phyloP scores from a whole-genome alignment of 2,113 vertebrate genomes.

The Ursus arctos region DNA sequence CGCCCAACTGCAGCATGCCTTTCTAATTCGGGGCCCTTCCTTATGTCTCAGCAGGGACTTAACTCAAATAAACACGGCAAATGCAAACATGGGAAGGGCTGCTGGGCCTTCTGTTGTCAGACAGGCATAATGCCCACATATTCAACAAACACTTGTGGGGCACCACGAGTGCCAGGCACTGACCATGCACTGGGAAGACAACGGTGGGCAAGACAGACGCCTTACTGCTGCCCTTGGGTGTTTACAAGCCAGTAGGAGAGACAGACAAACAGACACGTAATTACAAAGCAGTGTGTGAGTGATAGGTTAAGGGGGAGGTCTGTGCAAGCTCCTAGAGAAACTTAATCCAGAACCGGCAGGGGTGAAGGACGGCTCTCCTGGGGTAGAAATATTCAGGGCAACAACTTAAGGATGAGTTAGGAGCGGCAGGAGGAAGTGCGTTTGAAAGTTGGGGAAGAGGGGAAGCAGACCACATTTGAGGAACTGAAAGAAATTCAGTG shows the following conservation, averaged over 20 bases:
- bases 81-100: not conserved
- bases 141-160: not conserved
- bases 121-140: not conserved
- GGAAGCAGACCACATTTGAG: not conserved
- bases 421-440: not conserved
- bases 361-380: too few species aligned
- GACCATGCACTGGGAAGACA: not conserved
- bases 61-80: not conserved
- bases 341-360: not conserved
- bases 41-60: not conserved
- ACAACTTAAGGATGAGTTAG: not conserved
- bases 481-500: conserved; percentile 12
- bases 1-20: not conserved
- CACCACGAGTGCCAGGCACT: not conserved
- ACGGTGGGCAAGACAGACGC: not conserved
- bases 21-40: not conserved
- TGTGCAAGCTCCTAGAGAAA: not conserved
- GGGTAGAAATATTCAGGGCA: not conserved
- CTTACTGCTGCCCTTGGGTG: not conserved
- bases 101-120: not conserved
- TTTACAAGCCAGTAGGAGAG: not conserved
- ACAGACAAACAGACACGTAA: not conserved
- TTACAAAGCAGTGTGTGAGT: not conserved
- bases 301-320: not conserved
- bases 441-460: conserved; percentile 3